Evolutionary conservation across 1,140 invertebrate species (phyloP).

Genomic region (Heliconius melpomene): DNA sequence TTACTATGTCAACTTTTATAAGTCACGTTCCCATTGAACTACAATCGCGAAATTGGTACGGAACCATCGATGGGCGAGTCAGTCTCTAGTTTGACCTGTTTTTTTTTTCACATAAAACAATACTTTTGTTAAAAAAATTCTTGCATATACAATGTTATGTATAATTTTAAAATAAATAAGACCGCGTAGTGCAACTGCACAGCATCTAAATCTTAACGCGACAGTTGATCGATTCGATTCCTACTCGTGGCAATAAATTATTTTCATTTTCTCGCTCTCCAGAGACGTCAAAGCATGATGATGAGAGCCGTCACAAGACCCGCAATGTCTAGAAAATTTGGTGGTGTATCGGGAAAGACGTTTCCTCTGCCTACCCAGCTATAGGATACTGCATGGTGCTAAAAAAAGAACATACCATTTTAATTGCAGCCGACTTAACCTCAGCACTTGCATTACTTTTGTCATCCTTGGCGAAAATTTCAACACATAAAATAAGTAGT

Average conservation of each 20-base stretch:
- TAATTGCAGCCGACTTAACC: conserved; percentile 12
- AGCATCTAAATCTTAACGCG: background rate
- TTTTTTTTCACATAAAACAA: background rate
- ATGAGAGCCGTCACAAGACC: background rate
- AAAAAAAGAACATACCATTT: conserved; percentile 20
- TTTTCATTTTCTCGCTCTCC: background rate
- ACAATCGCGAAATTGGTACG: too few relatives aligned
- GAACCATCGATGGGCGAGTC: too few relatives aligned
- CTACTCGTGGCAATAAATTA: background rate
- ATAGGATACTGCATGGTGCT: background rate
- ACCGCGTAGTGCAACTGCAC: too few relatives aligned
- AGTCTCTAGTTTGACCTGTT: background rate
- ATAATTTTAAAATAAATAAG: too few relatives aligned
- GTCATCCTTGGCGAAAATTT: conserved; percentile 27
- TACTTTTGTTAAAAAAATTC: too few relatives aligned
- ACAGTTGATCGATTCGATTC: background rate
- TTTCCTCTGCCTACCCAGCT: background rate
- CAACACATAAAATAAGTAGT: conserved; percentile 18
- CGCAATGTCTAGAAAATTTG: background rate
- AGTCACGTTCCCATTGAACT: too few relatives aligned
- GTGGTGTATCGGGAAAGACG: too few relatives aligned
- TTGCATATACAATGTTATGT: too few relatives aligned
- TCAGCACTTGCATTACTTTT: conserved; percentile 27
- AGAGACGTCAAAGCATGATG: background rate
- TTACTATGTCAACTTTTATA: too few relatives aligned